phyloP scores from a whole-genome alignment of 1,140 invertebrate genomes.

The Hormaphis cornu region DNA sequence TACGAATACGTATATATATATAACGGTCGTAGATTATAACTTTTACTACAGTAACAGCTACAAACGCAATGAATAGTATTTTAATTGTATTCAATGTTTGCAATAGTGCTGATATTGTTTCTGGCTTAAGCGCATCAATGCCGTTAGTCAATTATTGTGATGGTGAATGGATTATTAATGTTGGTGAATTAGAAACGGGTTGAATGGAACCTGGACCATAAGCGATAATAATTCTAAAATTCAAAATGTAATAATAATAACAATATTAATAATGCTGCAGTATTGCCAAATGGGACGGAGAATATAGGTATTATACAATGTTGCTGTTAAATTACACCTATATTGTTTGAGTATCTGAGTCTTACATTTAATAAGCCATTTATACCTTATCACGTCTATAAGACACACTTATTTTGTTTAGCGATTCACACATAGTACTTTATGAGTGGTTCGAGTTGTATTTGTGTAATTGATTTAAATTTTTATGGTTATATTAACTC shows the following conservation, averaged over 20 bases:
- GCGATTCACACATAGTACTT: too few species aligned
- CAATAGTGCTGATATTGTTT: background rate
- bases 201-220: background rate
- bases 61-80: too few species aligned
- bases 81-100: background rate
- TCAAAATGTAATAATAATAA: background rate
- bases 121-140: background rate
- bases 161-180: background rate
- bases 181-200: background rate
- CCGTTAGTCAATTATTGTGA: background rate
- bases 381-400: too few species aligned
- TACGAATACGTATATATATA: too few species aligned
- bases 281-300: background rate
- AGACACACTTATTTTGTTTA: too few species aligned
- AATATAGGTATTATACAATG: background rate
- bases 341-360: too few species aligned
- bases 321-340: background rate
- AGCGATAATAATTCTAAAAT: background rate
- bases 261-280: background rate
- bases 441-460: too few species aligned
- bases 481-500: too few species aligned
- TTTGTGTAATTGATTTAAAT: too few species aligned
- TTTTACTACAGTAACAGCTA: too few species aligned
- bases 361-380: too few species aligned
- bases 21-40: too few species aligned